phyloP scores from a whole-genome alignment of 2,113 vertebrate species.

The Sprattus sprattus region DNA sequence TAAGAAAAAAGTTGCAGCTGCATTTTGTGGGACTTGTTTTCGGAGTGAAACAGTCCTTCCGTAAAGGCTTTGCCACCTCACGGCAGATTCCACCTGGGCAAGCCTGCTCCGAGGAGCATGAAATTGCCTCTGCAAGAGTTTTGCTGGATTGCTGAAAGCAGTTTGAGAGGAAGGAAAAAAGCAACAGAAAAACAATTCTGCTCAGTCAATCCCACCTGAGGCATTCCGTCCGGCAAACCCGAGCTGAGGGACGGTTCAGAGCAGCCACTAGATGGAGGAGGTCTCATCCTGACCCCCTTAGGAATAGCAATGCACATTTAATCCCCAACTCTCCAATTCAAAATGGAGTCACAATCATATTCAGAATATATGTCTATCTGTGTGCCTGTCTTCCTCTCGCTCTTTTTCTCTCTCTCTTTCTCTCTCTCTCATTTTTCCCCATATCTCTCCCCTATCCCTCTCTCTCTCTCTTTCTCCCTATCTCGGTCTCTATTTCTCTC shows the following conservation, averaged over 20 bases:
- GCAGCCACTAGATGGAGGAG: background rate
- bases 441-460: background rate
- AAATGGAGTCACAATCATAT: background rate
- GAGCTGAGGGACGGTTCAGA: background rate
- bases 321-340: background rate
- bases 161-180: background rate
- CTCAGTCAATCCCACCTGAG: conserved; percentile 30
- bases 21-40: background rate
- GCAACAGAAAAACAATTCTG: background rate
- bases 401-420: background rate
- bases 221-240: background rate
- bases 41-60: conserved; percentile 19
- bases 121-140: conserved; percentile 52
- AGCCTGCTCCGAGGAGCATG: conserved; percentile 51
- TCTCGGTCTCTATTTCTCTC: background rate
- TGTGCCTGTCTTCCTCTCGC: background rate
- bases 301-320: background rate
- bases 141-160: conserved; percentile 24
- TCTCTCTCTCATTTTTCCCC: background rate
- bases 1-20: background rate
- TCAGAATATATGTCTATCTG: background rate
- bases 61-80: conserved; percentile 40
- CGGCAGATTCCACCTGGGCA: conserved; percentile 49
- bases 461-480: no score
- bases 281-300: background rate